phyloP scores from a whole-genome alignment of 1,140 invertebrate genomes.

The Eciton burchellii region DNA sequence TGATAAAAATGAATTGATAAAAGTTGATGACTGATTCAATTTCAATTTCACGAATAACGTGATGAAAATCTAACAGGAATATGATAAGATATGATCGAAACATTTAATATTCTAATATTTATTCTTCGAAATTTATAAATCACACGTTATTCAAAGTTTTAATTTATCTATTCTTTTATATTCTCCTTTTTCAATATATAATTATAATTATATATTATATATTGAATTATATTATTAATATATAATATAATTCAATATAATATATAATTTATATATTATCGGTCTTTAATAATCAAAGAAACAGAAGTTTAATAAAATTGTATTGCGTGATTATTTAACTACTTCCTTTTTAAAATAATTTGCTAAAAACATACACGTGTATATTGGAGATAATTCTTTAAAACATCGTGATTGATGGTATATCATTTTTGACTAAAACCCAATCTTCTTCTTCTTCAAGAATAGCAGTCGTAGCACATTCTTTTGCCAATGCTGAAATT shows the following conservation, averaged over 20 bases:
- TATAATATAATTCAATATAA: background rate
- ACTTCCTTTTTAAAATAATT: constrained; percentile 29
- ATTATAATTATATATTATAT: too few species aligned
- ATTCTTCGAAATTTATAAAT: too few species aligned
- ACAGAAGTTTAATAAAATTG: constrained; percentile 10
- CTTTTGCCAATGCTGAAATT: constrained; percentile 80
- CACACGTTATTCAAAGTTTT: too few species aligned
- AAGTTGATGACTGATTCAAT: too few species aligned
- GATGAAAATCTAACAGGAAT: too few species aligned
- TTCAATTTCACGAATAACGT: too few species aligned
- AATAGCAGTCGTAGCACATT: constrained; percentile 77
- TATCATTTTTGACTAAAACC: constrained; percentile 77
- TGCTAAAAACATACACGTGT: constrained; percentile 19
- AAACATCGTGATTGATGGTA: constrained; percentile 46
- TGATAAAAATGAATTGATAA: too few species aligned
- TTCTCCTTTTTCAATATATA: too few species aligned
- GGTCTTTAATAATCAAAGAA: background rate
- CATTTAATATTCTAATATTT: too few species aligned
- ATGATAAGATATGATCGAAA: too few species aligned
- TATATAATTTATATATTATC: constrained; percentile 4
- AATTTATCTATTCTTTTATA: too few species aligned
- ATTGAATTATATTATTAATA: too few species aligned
- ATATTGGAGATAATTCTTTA: constrained; percentile 42
- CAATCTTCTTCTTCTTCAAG: constrained; percentile 81
- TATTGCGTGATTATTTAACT: constrained; percentile 17